Base-by-base conservation (phyloP, 1,140 invertebrate genomes). In the Drosophila punjabiensis region DNA sequence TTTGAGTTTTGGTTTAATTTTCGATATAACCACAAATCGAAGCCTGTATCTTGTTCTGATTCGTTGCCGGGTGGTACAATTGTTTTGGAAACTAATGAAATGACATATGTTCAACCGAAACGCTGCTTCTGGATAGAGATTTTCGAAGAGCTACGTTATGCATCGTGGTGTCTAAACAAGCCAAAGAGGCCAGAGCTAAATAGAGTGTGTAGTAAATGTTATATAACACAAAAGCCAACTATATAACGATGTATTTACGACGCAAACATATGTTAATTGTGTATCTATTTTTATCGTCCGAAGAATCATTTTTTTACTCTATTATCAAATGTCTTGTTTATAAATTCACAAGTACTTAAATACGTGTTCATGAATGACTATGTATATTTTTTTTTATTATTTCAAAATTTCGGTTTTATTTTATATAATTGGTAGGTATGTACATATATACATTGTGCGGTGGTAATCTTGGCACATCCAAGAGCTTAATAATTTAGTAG, bases 1-100 rank as follows among this genome's bases (percentile, higher is more conserved):
- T 94, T 98, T 74, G 98, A 99, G 92, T 99, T 99, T 92, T 98
- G 98, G 84, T 98, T 97, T 96, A 97, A 99, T 24, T 86, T 94
- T 98, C 98, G 2, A 50, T 39, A 32, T 28, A 39, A 60, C 2
- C 9, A 71, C 5, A 96, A 71, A n/a, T 20, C 47, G 4, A 71
- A 55, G 92, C 6, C 45, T 4, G 11, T 50, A 16, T 18, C 60
- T 35, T 7, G 10, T 8, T 13, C 56, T 10, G n/a, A 47, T 30
- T 20, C 16, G 7, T 8, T 98, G 98, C 92, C 73, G 32, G 50
- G n/a, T 18, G 52, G 64, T 33, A 56, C n/a, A 18, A 45, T 7
- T 6, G 10, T 52, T 5, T 8, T 13, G 0, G 63, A 62, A 24
- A 47, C 55, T n/a, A 16, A 47, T 16, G 39, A 73, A 59, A 56